Evolutionary conservation across 2,113 vertebrate species (phyloP), one percentile per base, ranked within the genome.

Genomic region (Baryphthengus martii): DNA sequence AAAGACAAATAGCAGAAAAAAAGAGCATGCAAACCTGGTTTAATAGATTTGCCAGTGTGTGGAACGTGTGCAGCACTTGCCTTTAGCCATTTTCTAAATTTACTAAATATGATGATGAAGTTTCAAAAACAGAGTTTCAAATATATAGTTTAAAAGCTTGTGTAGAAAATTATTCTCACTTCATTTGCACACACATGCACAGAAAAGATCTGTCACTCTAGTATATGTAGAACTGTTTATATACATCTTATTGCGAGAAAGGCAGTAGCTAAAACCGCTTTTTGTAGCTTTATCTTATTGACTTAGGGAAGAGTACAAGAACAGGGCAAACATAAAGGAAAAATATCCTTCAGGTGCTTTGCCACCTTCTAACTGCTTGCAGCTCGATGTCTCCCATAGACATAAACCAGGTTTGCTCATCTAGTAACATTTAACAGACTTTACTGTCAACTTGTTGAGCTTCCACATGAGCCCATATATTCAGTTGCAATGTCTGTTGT

Each of bases 41-140:
- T 65, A 47, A n/a, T 71, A 52, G 56, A 50, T 63, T 45, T 75
- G 12, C 19, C 11, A 40, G 0, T 50, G 10, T 74, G 44, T 56
- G 24, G 19, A 78, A 20, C 12, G 31, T 44, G 25, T 75, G 35
- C 17, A 77, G 21, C 21, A 5, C 23, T 68, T 4, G 1, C 13
- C 31, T 82, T 21, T 88, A 31, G 28, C 56, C 0, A 12, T 77
- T 91, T 91, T 52, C 53, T 95, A n/a, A n/a, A 89, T 15, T 72
- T 55, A 67, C 25, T 53, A 55, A 79, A 65, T 49, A 7, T 2
- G 11, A 5, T 42, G 4, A 25, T 56, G 17, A 52, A 37, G 24
- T 88, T 90, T 81, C 20, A 75, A 49, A 40, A n/a, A n/a, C n/a
- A n/a, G n/a, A n/a, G n/a, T n/a, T n/a, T 81, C 20, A 75, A 49